Percentiles rank a stretch among this genome's conserved stretches.
Evolutionary conservation across 2,888 invertebrate species (phyloP).

Genomic region (Hedychridium roseum): DNA sequence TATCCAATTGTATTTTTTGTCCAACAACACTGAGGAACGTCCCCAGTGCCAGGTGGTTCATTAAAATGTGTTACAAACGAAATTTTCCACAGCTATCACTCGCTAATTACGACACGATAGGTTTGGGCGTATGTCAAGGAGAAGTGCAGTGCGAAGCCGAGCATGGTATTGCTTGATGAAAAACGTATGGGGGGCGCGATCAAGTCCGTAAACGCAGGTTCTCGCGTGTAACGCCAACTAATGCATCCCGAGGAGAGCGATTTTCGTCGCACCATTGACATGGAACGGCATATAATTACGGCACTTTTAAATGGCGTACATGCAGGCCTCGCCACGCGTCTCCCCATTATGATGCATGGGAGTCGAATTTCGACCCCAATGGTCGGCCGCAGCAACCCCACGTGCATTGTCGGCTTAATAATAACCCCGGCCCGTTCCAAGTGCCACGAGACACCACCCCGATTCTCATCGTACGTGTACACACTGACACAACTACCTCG

Average conservation of each 20-base stretch:
- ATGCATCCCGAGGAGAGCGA: slow-evolving; percentile 22
- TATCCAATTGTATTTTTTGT: no score
- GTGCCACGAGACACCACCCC: slow-evolving; percentile 47
- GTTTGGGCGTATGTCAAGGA: no score
- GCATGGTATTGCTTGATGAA: slow-evolving; percentile 21
- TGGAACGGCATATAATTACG: slow-evolving; percentile 55
- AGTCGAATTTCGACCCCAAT: slow-evolving; percentile 61
- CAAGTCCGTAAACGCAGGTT: not conserved
- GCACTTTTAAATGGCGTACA: slow-evolving; percentile 51
- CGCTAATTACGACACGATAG: no score
- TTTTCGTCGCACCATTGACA: slow-evolving; percentile 16
- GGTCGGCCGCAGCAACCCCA: slow-evolving; percentile 53
- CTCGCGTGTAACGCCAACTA: slow-evolving; percentile 19
- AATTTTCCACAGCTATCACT: no score
- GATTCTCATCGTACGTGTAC: no score
- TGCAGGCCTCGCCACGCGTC: slow-evolving; percentile 52
- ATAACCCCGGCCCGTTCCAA: slow-evolving; percentile 55
- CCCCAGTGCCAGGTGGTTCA: no score
- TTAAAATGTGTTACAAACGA: no score
- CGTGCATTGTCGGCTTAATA: slow-evolving; percentile 58
- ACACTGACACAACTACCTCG: no score
- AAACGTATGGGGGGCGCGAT: not conserved
- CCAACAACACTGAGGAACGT: no score
- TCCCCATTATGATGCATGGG: slow-evolving; percentile 59
- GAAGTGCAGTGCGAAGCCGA: slow-evolving; percentile 16